These are phyloP conservation scores for Hyppa rectilinea DNA, from an alignment of 2,888 invertebrate genomes.

Conservation along the genomic window DNA sequence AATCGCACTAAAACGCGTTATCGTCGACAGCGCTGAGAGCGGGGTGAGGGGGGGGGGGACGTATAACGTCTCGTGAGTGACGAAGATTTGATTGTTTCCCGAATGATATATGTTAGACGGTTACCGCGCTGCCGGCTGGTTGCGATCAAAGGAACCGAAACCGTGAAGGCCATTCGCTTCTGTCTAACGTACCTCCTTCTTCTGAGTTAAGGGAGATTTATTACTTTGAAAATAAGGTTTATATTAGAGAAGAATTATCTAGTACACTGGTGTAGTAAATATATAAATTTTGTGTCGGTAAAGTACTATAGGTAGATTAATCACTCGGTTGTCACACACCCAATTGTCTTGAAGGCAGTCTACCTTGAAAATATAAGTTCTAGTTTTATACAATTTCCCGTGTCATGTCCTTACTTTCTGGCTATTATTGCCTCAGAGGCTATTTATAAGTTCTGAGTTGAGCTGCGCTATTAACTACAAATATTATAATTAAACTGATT, in stretches of 20 bases:
- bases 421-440: neutral
- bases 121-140: conserved; percentile 28
- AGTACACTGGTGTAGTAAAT: neutral
- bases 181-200: conserved; percentile 10
- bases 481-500: too few species aligned
- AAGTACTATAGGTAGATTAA: neutral
- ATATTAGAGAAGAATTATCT: conserved; percentile 4
- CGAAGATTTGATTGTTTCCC: conserved; percentile 59
- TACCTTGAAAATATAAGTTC: too few species aligned
- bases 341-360: too few species aligned
- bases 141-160: conserved; percentile 28
- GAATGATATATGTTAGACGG: conserved; percentile 45
- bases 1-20: conserved; percentile 58
- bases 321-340: too few species aligned
- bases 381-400: neutral
- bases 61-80: conserved; percentile 37
- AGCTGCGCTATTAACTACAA: too few species aligned
- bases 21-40: conserved; percentile 11
- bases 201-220: conserved; percentile 13
- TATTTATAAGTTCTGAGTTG: neutral
- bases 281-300: neutral
- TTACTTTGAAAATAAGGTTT: conserved; percentile 2
- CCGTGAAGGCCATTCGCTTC: conserved; percentile 26
- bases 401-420: neutral
- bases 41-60: neutral